These are phyloP conservation scores for Lithobates sylvaticus DNA, from an alignment of 2,797 vertebrate species.

Conservation along the genomic window DNA sequence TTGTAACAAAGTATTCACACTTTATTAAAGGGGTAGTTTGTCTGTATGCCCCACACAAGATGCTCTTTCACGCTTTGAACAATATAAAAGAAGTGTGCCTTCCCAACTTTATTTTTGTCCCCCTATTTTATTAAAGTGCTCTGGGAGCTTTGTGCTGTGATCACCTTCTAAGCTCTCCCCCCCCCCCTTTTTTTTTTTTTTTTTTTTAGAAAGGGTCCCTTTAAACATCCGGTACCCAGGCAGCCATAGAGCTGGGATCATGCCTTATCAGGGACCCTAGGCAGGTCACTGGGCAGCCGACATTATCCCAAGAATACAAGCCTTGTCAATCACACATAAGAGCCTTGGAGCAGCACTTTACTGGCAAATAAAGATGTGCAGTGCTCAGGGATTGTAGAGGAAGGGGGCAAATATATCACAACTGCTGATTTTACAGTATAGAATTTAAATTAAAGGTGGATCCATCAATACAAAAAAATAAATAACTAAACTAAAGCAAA, in stretches of 20 bases:
- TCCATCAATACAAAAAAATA: background rate
- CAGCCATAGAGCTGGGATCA: constrained; percentile 37
- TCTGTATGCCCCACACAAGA: background rate
- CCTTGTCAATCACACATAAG: constrained; percentile 46
- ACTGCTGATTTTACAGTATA: background rate
- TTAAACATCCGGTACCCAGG: constrained; percentile 38
- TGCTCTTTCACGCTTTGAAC: background rate
- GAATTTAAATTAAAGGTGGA: background rate
- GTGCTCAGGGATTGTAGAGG: background rate
- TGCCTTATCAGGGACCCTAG: constrained; percentile 37
- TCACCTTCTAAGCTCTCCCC: constrained; percentile 12
- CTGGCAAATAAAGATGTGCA: constrained; percentile 36
- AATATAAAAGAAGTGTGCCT: constrained; percentile 46
- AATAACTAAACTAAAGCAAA: background rate
- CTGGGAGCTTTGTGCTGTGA: constrained; percentile 1
- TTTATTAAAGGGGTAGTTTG: background rate
- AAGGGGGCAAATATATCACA: background rate
- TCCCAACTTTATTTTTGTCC: constrained; percentile 22
- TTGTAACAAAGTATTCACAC: background rate
- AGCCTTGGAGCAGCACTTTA: constrained; percentile 32
- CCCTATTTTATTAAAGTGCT: constrained; percentile 24
- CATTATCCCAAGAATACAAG: constrained; percentile 33
- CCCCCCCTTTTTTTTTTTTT: background rate
- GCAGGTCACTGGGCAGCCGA: background rate
- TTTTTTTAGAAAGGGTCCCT: background rate